Evolutionary conservation across 2,888 invertebrate species (phyloP).

Genomic region (Tetramorium bicarinatum): DNA sequence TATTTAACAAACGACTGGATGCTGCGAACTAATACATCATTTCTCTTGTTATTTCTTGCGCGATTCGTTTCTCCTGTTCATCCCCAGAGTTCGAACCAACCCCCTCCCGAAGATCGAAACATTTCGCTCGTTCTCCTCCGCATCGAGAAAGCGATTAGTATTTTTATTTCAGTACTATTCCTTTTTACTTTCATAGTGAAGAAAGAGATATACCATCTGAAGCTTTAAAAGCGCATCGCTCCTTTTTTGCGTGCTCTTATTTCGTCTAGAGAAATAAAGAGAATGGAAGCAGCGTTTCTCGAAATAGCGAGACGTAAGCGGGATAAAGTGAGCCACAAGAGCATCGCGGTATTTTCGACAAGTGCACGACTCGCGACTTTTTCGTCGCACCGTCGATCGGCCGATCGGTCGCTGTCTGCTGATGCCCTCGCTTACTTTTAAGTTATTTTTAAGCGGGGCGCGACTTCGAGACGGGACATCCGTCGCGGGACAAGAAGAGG

Average conservation of each 20-base stretch:
- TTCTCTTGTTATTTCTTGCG: constrained; percentile 16
- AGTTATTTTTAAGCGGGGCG: constrained; percentile 23
- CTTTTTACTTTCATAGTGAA: background rate
- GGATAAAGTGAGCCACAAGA: background rate
- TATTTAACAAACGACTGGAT: constrained; percentile 21
- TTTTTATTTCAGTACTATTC: constrained; percentile 3
- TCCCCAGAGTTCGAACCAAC: background rate
- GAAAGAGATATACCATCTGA: background rate
- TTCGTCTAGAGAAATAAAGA: constrained; percentile 40
- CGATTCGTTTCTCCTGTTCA: background rate
- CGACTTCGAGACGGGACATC: constrained; percentile 2
- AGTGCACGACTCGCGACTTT: background rate
- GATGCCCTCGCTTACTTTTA: background rate
- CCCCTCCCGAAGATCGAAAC: background rate
- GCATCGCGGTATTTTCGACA: background rate
- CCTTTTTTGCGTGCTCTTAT: constrained; percentile 32
- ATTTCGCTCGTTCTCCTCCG: background rate
- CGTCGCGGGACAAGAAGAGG: background rate
- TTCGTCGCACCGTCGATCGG: constrained; percentile 10
- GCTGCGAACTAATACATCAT: constrained; percentile 24
- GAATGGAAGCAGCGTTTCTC: constrained; percentile 17
- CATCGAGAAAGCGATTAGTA: constrained; percentile 11
- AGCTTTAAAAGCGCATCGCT: constrained; percentile 19
- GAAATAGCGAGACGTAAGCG: constrained; percentile 41
- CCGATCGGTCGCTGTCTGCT: background rate